Conservation (phyloP, 2,113 vertebrate genomes). For the Oreamnos americanus region DNA sequence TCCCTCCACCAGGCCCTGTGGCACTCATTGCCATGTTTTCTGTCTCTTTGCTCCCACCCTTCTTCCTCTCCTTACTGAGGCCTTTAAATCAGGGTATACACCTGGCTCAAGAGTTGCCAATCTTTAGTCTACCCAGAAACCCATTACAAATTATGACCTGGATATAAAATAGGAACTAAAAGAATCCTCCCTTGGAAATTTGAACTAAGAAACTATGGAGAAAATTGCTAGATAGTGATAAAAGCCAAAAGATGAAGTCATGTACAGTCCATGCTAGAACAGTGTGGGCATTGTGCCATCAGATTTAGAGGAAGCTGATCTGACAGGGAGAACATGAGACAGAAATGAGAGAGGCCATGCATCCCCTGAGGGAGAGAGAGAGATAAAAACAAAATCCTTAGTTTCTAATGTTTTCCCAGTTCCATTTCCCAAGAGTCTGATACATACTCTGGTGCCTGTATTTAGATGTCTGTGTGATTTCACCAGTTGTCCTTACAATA, state of each 20-base stretch:
- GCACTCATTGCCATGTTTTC: background rate
- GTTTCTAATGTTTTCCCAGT: background rate
- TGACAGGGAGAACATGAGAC: background rate
- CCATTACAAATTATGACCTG: background rate
- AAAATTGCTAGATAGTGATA: background rate
- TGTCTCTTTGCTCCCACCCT: background rate
- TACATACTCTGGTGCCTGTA: background rate
- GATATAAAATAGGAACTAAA: background rate
- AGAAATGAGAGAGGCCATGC: background rate
- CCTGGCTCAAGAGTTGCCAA: background rate
- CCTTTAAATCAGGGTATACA: background rate
- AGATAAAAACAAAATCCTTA: slow-evolving; percentile 13
- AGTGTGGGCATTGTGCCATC: background rate
- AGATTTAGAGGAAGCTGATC: background rate
- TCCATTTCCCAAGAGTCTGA: background rate
- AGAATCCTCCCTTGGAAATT: background rate
- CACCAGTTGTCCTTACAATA: background rate
- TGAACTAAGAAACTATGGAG: background rate
- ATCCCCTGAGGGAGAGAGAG: background rate
- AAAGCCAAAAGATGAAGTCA: background rate
- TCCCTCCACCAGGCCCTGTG: too few relatives aligned
- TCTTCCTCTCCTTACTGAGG: background rate
- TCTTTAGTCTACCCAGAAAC: background rate
- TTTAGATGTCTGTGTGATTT: background rate
- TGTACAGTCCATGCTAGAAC: background rate